Base-by-base conservation (phyloP, 2,888 invertebrate species). In the Chymomyza fuscimana region DNA sequence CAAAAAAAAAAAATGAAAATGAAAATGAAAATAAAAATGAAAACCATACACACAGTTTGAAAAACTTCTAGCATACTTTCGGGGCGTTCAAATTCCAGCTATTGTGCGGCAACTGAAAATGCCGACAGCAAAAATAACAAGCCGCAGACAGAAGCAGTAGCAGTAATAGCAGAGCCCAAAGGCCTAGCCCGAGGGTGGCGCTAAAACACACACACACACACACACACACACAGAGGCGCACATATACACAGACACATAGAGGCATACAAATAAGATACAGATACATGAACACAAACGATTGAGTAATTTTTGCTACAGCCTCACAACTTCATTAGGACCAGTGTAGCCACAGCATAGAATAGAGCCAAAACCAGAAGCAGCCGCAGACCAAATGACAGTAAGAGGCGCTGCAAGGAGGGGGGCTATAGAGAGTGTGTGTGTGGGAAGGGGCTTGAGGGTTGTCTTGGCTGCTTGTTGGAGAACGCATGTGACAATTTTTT, bases 131-230 rank as follows among this genome's bases (percentile, higher is more conserved):
- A n/a, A 36, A 60, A 36, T 52, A 63, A 50, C 29, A 52, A 52
- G 52, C 52, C 52, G 51, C 50, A 63, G 36, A 52, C 22, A 29
- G 29, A 5, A 9, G 50, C 51, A 19, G 40, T 12, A 46, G 52
- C 16, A 9, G 10, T 54, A 10, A 19, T 19, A 5, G 52, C 52
- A 22, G 58, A 22, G 58, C 58, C 75, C 70, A 80, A 73, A 82
- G 69, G 80, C 86, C 80, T 82, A 82, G 66, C 69, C 76, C 74
- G 73, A 78, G 86, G 86, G 86, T 82, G 82, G 82, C 73, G 63
- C 74, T 63, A 58, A 32, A 32, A 63, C 61, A 70, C 67, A 65
- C 66, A 19, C 62, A 32, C 40, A 63, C 61, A 70, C 67, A 65
- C 66, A 19, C 54, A 15, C 66, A 15, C 69, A 74, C 65, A 63